phyloP scores from a whole-genome alignment of 2,797 vertebrate genomes.

The Sarcoramphus papa region DNA sequence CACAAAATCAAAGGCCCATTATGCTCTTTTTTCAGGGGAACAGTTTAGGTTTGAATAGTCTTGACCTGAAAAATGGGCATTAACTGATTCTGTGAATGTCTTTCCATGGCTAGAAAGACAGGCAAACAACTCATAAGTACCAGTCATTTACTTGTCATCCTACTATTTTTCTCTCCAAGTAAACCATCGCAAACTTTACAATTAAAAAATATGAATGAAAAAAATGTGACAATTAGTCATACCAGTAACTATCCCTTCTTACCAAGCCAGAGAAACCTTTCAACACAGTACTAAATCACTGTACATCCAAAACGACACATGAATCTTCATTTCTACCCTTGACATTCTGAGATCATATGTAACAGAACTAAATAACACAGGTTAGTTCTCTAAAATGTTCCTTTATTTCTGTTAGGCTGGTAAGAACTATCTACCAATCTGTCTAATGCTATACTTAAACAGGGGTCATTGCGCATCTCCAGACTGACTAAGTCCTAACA shows the following conservation, averaged over 20 bases:
- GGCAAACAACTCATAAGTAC: neutral
- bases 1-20: neutral
- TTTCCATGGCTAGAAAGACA: neutral
- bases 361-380: neutral
- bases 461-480: neutral
- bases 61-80: neutral
- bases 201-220: neutral
- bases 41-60: neutral
- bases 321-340: neutral
- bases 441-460: neutral
- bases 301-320: neutral
- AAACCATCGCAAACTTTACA: neutral
- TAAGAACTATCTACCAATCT: neutral
- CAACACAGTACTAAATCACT: neutral
- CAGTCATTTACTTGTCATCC: neutral
- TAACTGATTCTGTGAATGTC: neutral
- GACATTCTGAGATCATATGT: neutral
- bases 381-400: neutral
- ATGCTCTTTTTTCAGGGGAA: neutral
- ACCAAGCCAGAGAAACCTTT: neutral
- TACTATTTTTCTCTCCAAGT: neutral
- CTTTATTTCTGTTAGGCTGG: neutral
- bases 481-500: neutral
- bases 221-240: neutral
- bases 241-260: neutral